phyloP scores from a whole-genome alignment of 2,113 vertebrate genomes.

The Laterallus jamaicensis region DNA sequence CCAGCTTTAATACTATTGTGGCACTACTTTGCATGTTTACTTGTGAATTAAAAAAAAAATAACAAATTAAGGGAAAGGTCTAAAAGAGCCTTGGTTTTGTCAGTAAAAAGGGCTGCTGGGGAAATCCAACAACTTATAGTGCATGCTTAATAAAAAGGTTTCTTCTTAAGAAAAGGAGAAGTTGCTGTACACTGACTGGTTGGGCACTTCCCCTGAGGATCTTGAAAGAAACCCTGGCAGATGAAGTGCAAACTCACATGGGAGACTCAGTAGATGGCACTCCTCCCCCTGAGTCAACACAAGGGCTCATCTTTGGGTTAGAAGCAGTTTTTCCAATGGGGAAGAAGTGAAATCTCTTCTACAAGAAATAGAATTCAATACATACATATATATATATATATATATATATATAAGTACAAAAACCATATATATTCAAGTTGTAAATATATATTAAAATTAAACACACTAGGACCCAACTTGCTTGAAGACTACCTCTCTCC shows the following conservation, averaged over 20 bases:
- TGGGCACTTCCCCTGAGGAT: background rate
- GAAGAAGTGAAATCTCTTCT: background rate
- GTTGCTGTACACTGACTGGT: background rate
- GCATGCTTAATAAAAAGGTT: background rate
- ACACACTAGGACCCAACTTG: background rate
- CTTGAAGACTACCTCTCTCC: background rate
- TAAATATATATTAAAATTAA: background rate
- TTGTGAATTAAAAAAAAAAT: background rate
- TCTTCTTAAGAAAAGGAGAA: background rate
- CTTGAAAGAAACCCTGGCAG: background rate
- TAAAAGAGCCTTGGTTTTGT: background rate
- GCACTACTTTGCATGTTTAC: background rate
- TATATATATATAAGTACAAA: background rate
- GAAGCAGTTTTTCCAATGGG: background rate
- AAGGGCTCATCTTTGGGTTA: background rate
- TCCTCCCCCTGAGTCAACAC: background rate
- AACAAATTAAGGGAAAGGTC: background rate
- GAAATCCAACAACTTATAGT: background rate
- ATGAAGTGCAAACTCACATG: background rate
- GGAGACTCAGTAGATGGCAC: conserved; percentile 21
- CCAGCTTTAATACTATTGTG: background rate
- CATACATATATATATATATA: background rate
- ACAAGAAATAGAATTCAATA: background rate
- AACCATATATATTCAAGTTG: background rate
- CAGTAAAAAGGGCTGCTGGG: background rate